phyloP scores from a whole-genome alignment of 2,113 vertebrate genomes.

The Stegastes partitus region DNA sequence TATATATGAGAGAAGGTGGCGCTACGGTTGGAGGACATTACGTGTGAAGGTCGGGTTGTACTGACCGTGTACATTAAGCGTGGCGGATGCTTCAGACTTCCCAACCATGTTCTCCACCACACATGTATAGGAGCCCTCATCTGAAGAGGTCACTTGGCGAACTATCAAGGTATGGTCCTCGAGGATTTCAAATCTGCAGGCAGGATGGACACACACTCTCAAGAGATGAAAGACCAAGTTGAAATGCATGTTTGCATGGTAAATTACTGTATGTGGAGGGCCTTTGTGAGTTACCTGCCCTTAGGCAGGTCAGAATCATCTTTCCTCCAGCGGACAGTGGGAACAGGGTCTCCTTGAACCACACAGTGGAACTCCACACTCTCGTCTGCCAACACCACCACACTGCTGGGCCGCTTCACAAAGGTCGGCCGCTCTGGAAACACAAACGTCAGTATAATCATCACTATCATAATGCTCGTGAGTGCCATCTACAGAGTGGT shows the following conservation, averaged over 20 bases:
- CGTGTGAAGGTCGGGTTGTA: constrained; percentile 18
- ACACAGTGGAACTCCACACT: constrained; percentile 93
- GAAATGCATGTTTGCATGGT: constrained; percentile 23
- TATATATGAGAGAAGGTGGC: neutral
- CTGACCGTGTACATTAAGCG: constrained; percentile 94
- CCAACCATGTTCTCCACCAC: constrained; percentile 98
- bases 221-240: constrained; percentile 48
- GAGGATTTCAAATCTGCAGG: constrained; percentile 90
- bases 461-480: neutral
- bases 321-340: constrained; percentile 94
- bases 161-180: constrained; percentile 95
- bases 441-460: neutral
- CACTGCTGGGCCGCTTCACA: constrained; percentile 91
- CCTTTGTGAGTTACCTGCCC: constrained; percentile 86
- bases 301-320: constrained; percentile 94
- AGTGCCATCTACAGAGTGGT: neutral
- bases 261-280: constrained; percentile 25
- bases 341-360: constrained; percentile 93
- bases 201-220: constrained; percentile 36
- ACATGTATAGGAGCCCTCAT: constrained; percentile 95
- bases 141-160: constrained; percentile 88
- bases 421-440: constrained; percentile 89
- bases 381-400: constrained; percentile 92
- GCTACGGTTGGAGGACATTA: constrained; percentile 9
- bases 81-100: constrained; percentile 93